A percentile compares a stretch with the other conserved stretches of the same genome.
phyloP scores from a whole-genome alignment of 2,888 invertebrate genomes.

The Helobdella robusta region DNA sequence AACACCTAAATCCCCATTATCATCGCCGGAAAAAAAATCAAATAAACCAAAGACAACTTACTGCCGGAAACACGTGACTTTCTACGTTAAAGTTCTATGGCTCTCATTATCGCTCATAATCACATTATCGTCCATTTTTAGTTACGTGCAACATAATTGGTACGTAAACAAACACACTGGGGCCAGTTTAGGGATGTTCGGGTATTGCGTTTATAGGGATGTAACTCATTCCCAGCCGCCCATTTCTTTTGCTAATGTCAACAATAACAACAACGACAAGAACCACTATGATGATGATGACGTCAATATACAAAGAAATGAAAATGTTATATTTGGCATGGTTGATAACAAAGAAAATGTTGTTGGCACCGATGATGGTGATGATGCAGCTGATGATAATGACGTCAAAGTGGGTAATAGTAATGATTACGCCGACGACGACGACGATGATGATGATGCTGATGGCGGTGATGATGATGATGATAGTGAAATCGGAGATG shows the following conservation, averaged over 20 bases:
- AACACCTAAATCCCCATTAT: neutral
- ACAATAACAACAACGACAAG: neutral
- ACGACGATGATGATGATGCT: neutral
- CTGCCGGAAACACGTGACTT: neutral
- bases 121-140: constrained; percentile 46
- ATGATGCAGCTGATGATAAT: neutral
- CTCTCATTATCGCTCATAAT: constrained; percentile 46
- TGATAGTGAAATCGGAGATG: neutral
- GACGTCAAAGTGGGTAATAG: neutral
- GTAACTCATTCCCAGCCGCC: too few species aligned
- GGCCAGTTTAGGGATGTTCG: constrained; percentile 42
- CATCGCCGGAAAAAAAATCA: too few species aligned
- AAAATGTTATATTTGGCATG: neutral
- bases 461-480: neutral
- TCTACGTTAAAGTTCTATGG: constrained; percentile 40
- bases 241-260: too few species aligned
- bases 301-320: neutral
- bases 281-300: neutral
- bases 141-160: constrained; percentile 50
- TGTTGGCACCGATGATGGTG: neutral
- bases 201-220: too few species aligned
- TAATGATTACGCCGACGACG: neutral
- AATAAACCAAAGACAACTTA: neutral
- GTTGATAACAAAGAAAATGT: neutral
- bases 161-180: constrained; percentile 41